Evolutionary conservation across 2,888 invertebrate genomes (phyloP).

Genomic region (Melanostoma scalare): DNA sequence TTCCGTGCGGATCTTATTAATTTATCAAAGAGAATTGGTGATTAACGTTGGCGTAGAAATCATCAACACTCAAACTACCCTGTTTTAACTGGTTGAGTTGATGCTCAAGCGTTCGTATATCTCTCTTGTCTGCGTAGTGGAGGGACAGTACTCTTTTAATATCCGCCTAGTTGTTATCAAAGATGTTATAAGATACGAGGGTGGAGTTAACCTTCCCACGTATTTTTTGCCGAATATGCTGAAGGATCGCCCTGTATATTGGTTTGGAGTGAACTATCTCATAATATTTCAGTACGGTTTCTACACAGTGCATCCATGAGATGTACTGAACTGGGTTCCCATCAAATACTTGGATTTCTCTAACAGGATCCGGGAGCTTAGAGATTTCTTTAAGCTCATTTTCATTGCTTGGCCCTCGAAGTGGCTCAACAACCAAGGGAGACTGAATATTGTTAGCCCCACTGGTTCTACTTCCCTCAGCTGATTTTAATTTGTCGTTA

Average conservation of each 20-base stretch:
- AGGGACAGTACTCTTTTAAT: conserved; percentile 69
- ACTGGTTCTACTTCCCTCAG: not conserved
- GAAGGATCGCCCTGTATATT: not conserved
- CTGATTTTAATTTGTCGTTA: not conserved
- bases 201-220: conserved; percentile 13
- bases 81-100: conserved; percentile 37
- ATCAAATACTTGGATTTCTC: conserved; percentile 26
- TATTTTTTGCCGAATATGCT: conserved; percentile 19
- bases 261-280: conserved; percentile 3
- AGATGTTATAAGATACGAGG: conserved; percentile 49
- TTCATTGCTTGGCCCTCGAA: conserved; percentile 13
- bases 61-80: conserved; percentile 45
- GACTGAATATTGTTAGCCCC: not conserved
- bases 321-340: conserved; percentile 52
- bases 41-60: conserved; percentile 68
- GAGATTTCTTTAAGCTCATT: conserved; percentile 24
- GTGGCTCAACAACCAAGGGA: not conserved
- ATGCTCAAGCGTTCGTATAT: conserved; percentile 68
- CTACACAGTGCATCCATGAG: conserved; percentile 48
- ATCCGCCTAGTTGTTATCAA: conserved; percentile 54
- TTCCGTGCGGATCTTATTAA: conserved; percentile 63
- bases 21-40: conserved; percentile 65
- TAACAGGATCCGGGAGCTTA: conserved; percentile 30
- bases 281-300: conserved; percentile 15
- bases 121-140: conserved; percentile 73